These are phyloP conservation scores for Drosophila ochracea DNA, from an alignment of 2,888 invertebrate genomes.

Conservation along the genomic window DNA sequence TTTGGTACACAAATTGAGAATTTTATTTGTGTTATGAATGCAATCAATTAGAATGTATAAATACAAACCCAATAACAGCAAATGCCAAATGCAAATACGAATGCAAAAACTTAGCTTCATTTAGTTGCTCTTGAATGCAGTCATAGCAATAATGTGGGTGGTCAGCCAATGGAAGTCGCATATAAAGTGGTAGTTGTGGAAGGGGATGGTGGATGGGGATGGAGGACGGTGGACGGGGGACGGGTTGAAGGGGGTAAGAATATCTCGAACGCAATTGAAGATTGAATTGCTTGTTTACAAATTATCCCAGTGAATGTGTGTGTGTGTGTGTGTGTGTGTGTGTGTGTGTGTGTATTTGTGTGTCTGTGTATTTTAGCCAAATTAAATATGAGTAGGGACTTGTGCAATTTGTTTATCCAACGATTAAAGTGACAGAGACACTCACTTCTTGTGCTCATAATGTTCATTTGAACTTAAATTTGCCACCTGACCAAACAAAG, in stretches of 20 bases:
- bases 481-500: background rate
- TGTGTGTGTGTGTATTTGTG: background rate
- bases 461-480: background rate
- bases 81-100: conserved; percentile 32
- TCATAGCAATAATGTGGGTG: conserved; percentile 22
- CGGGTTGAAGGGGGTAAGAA: background rate
- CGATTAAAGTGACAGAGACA: conserved; percentile 20
- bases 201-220: no score
- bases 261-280: conserved; percentile 2
- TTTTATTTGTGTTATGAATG: conserved; percentile 48
- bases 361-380: background rate
- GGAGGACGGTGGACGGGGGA: no score
- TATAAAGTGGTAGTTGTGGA: background rate
- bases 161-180: conserved; percentile 23
- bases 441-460: background rate
- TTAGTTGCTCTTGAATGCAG: background rate
- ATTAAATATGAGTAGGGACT: conserved; percentile 21
- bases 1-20: conserved; percentile 19
- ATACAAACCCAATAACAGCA: conserved; percentile 23
- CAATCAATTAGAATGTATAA: conserved; percentile 66
- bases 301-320: background rate
- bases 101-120: background rate
- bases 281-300: conserved; percentile 15
- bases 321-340: no score
- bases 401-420: conserved; percentile 45